Percentiles rank a stretch among this genome's conserved stretches.
Conservation (phyloP, 2,797 vertebrate species). For the Alfaro cultratus region DNA sequence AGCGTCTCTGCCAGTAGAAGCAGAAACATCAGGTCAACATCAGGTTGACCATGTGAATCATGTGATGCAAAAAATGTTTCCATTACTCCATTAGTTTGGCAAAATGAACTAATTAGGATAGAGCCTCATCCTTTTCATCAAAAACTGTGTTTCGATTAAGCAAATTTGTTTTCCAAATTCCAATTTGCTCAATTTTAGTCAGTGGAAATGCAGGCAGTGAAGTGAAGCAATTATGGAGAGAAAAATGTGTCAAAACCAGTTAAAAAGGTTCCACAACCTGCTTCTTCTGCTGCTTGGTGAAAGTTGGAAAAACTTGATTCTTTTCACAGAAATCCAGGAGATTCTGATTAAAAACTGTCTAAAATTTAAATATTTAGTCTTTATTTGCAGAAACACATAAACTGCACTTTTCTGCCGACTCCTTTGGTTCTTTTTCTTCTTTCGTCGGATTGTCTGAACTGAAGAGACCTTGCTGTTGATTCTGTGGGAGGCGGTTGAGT, state of each 20-base stretch:
- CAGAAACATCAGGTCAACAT: no score
- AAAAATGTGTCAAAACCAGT: not conserved
- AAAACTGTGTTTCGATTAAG: no score
- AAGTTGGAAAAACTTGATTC: not conserved
- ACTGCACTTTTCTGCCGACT: not conserved
- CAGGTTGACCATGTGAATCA: no score
- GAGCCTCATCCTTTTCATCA: no score
- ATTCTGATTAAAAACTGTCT: not conserved
- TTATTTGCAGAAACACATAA: conserved; percentile 5
- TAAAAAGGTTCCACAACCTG: not conserved
- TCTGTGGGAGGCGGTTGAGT: conserved; percentile 64
- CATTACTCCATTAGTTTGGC: no score
- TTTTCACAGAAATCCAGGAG: not conserved
- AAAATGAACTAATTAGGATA: no score
- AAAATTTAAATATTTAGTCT: not conserved
- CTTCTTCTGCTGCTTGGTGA: not conserved
- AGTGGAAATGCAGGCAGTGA: not conserved
- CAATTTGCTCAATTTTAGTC: no score
- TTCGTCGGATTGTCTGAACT: conserved; percentile 44
- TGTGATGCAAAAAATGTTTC: no score
- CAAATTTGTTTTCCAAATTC: no score
- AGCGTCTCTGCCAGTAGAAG: no score
- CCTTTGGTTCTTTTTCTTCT: conserved; percentile 15
- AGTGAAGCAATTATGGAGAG: not conserved
- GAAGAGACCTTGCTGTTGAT: conserved; percentile 57